Evolutionary conservation across 2,888 invertebrate genomes (phyloP), one percentile per base, ranked within the genome.

Genomic region (Erebia aethiops): DNA sequence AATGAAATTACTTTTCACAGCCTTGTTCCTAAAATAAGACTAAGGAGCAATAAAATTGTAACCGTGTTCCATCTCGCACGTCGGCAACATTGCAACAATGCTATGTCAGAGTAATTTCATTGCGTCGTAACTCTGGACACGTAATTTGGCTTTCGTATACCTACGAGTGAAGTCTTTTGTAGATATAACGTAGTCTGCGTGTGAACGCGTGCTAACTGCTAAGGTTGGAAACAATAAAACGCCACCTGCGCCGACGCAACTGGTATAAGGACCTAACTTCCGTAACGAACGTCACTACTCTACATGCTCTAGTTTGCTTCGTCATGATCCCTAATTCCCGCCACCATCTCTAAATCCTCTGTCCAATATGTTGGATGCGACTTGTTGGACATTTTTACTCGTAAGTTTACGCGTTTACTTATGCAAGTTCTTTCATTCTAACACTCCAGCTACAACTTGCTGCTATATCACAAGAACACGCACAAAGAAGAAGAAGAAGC

Each of bases 1-100:
- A 51, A 62, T 69, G 69, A 68, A 71, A 62, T 65, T 71, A 68
- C 68, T 46, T 69, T 73, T 60, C 52, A 73, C 61, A 60, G 67
- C 67, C 21, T 62, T 58, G 69, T 67, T 69, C 69, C 69, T 67
- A 60, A 73, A 73, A 71, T 71, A 69, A 71, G 60, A 52, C 68
- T 64, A 70, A 62, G 68, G 66, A 54, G 69, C 60, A 67, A 63
- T 73, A 71, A 73, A 70, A 73, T 52, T 43, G 67, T 68, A 61
- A 71, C 52, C 61, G 66, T 69, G 68, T 66, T 63, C 70, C 26
- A 63, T 58, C 65, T 64, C 71, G 18, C 65, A 71, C 62, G 62
- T 65, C 61, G 51, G 26, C 46, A 65, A 65, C 61, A 68, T 66
- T 68, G 62, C 52, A 69, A 69, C 71, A 69, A 68, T 71, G 68